Percentiles rank a stretch among this genome's conserved stretches.
Conservation (phyloP, 30 jellyfish, hydroid and myxozoan species). For the Sanderia malayensis region DNA sequence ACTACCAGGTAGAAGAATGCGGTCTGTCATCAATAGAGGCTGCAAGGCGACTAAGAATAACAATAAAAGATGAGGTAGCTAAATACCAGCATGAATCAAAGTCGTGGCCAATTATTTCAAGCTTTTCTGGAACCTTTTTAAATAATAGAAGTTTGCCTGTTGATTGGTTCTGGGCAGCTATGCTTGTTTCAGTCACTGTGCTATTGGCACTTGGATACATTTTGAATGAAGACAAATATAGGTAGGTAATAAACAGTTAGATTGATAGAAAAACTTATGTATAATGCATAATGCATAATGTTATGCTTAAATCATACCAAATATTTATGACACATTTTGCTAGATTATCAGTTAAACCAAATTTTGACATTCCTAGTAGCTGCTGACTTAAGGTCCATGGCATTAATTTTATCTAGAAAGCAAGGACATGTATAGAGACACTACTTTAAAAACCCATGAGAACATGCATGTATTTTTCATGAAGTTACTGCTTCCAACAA, state of each 20-base stretch:
- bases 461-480: too few species aligned
- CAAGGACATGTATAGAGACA: too few species aligned
- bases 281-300: too few species aligned
- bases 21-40: constrained; percentile 59
- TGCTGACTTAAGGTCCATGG: too few species aligned
- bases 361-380: too few species aligned
- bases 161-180: constrained; percentile 60
- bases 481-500: too few species aligned
- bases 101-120: constrained; percentile 6
- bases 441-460: too few species aligned
- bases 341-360: too few species aligned
- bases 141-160: constrained; percentile 30
- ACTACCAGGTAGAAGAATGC: constrained; percentile 1
- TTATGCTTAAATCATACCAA: too few species aligned
- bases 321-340: too few species aligned
- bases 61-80: constrained; percentile 34
- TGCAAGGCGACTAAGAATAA: constrained; percentile 13
- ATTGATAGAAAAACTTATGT: background rate
- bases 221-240: constrained; percentile 21
- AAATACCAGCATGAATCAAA: constrained; percentile 4
- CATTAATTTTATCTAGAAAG: too few species aligned
- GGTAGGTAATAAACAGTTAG: background rate
- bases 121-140: constrained; percentile 16
- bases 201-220: constrained; percentile 33
- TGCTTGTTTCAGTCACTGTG: constrained; percentile 26